Evolutionary conservation across 2,113 vertebrate genomes (phyloP).

Genomic region (Nanorana parkeri): DNA sequence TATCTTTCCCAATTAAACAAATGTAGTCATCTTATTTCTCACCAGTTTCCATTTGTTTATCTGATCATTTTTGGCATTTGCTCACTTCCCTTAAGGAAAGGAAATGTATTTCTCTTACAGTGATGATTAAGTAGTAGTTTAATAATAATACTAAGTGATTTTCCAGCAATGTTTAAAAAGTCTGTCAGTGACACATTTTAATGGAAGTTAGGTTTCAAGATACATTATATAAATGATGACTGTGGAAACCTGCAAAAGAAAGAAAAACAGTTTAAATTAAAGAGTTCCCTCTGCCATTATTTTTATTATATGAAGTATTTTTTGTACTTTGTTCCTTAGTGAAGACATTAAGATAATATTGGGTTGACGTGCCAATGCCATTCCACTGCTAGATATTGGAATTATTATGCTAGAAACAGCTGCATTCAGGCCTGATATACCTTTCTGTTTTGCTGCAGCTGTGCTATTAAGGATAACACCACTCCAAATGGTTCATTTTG

Average conservation of each 20-base stretch:
- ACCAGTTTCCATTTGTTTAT: slow-evolving; percentile 49
- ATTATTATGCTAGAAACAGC: no score
- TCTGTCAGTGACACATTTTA: slow-evolving; percentile 48
- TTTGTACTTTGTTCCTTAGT: not conserved
- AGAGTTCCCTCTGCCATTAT: slow-evolving; percentile 10
- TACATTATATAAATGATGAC: slow-evolving; percentile 42
- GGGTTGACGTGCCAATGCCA: not conserved
- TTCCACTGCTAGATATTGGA: not conserved
- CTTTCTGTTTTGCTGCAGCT: no score
- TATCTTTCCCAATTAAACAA: slow-evolving; percentile 40
- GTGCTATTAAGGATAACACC: no score
- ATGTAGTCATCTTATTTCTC: slow-evolving; percentile 41
- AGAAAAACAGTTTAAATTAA: slow-evolving; percentile 1
- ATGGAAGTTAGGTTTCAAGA: slow-evolving; percentile 36
- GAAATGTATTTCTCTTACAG: slow-evolving; percentile 37
- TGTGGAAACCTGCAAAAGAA: slow-evolving; percentile 25
- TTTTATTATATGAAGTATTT: slow-evolving; percentile 18
- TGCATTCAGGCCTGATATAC: no score
- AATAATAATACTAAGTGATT: slow-evolving; percentile 51
- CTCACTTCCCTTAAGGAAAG: slow-evolving; percentile 42
- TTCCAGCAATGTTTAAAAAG: slow-evolving; percentile 48
- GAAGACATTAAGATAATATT: slow-evolving; percentile 2
- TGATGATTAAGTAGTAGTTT: slow-evolving; percentile 47
- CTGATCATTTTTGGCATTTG: slow-evolving; percentile 48
- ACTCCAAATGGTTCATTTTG: no score